Evolutionary conservation across 2,113 vertebrate genomes (phyloP), one percentile per base, ranked within the genome.

Genomic region (Rhinoptilus africanus): DNA sequence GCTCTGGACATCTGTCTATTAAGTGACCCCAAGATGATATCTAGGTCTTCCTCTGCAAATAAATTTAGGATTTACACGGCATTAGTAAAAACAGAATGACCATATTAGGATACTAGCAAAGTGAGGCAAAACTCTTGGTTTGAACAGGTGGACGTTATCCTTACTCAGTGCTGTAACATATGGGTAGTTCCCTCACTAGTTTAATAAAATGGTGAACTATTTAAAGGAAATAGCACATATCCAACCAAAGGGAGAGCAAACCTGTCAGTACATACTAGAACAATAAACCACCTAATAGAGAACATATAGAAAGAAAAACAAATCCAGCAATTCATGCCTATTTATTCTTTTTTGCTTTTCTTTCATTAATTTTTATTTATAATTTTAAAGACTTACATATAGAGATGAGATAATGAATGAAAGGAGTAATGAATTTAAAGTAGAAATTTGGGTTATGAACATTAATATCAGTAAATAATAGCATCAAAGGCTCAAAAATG

Each of bases 241-340:
- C 34, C 50, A 67, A 69, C 35, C 4, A 63, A 83, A 77, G 28
- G 43, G 15, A 86, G 32, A 60, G 11, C 8, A 85, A 84, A 87
- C 7, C 28, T 35, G 54, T 17, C 56, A 84, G 16, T 41, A 93
- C 83, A 69, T 59, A 66, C 19, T 43, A 74, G 37, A 91, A 76
- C 3, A 75, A 60, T 23, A 90, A 74, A 54, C 2, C 5, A 87
- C 32, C 8, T 35, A 45, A 71, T 24, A 62, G 53, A 53, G 35
- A 19, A 39, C 18, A 43, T 15, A 34, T 0, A 66, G 41, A 71
- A 85, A 67, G 24, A 28, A 56, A 82, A 64, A 7, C 2, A 83
- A 83, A 85, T 48, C 34, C 0, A 0, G 26, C 12, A 32, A 67
- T 45, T 54, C 0, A 19, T 37, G 66, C 51, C 8, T 74, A 43